Evolutionary conservation across 2,113 vertebrate species (phyloP).

Genomic region (Leptodactylus fuscus): DNA sequence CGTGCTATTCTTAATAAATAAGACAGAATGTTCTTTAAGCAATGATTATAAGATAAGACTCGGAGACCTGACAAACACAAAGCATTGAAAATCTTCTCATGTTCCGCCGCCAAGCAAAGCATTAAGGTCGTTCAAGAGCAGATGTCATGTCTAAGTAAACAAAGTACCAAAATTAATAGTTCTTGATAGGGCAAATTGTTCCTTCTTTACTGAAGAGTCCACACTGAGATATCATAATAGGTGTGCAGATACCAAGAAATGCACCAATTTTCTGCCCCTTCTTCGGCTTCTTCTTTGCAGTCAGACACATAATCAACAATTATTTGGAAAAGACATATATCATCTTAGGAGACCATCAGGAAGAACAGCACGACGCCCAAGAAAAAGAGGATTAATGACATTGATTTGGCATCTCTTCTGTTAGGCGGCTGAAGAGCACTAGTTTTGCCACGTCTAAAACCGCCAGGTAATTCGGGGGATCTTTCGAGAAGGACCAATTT

Average conservation of each 20-base stretch:
- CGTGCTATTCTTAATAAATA: not conserved
- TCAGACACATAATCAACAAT: conserved; percentile 26
- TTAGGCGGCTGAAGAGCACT: not conserved
- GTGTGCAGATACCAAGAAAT: not conserved
- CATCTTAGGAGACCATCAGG: not conserved
- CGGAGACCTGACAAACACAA: conserved; percentile 4
- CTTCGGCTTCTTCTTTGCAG: not conserved
- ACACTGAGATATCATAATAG: conserved; percentile 12
- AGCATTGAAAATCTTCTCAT: conserved; percentile 17
- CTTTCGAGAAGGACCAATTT: not conserved
- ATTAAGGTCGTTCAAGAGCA: conserved; percentile 42
- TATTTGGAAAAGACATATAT: conserved; percentile 5
- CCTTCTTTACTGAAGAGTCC: not conserved
- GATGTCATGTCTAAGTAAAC: conserved; percentile 39
- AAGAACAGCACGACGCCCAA: not conserved
- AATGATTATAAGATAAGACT: not conserved
- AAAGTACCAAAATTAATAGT: conserved; percentile 36
- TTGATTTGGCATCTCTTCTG: not conserved
- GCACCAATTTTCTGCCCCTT: not conserved
- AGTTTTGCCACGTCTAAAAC: not conserved
- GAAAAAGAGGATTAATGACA: conserved; percentile 16
- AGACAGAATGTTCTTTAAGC: not conserved
- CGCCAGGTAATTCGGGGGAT: not conserved
- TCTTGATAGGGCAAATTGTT: conserved; percentile 34
- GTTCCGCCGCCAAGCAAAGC: conserved; percentile 10